Conservation (phyloP, 1,140 invertebrate genomes). For the Monochamus saltuarius region DNA sequence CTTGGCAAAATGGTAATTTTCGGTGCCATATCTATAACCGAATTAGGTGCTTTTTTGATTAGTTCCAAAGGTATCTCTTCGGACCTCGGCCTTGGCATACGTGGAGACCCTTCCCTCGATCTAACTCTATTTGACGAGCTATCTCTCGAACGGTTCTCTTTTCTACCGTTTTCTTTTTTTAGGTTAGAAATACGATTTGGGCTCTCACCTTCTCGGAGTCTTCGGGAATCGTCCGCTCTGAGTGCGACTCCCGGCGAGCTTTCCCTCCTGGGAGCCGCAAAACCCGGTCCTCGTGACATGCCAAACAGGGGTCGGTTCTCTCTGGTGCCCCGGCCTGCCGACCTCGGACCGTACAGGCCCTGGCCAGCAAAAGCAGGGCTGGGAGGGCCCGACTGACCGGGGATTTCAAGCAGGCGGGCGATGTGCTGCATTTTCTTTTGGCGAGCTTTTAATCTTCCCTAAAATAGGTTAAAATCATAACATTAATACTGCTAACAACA, state of each 20-base stretch:
- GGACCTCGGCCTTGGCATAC: conserved; percentile 70
- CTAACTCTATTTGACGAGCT: conserved; percentile 51
- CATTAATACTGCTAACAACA: too few species aligned
- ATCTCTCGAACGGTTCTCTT: conserved; percentile 43
- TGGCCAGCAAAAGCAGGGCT: conserved; percentile 49
- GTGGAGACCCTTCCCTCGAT: conserved; percentile 71
- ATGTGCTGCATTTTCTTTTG: conserved; percentile 96
- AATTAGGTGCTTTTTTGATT: conserved; percentile 52
- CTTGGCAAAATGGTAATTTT: conserved; percentile 47
- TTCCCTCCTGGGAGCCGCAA: conserved; percentile 65
- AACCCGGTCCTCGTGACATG: conserved; percentile 65
- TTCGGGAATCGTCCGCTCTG: conserved; percentile 39
- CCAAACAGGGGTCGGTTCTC: conserved; percentile 63
- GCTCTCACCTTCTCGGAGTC: conserved; percentile 40
- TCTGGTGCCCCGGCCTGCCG: conserved; percentile 54
- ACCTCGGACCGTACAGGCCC: conserved; percentile 47
- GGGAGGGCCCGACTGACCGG: conserved; percentile 61
- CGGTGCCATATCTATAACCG: conserved; percentile 50
- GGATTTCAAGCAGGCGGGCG: conserved; percentile 84
- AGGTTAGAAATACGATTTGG: conserved; percentile 32
- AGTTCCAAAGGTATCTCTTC: conserved; percentile 82
- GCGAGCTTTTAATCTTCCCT: conserved; percentile 92
- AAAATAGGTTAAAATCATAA: conserved; percentile 35
- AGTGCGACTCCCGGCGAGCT: conserved; percentile 47
- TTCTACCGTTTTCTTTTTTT: conserved; percentile 39